Base-by-base conservation (phyloP, 2,113 vertebrate species). In the Cochlearius cochlearius region DNA sequence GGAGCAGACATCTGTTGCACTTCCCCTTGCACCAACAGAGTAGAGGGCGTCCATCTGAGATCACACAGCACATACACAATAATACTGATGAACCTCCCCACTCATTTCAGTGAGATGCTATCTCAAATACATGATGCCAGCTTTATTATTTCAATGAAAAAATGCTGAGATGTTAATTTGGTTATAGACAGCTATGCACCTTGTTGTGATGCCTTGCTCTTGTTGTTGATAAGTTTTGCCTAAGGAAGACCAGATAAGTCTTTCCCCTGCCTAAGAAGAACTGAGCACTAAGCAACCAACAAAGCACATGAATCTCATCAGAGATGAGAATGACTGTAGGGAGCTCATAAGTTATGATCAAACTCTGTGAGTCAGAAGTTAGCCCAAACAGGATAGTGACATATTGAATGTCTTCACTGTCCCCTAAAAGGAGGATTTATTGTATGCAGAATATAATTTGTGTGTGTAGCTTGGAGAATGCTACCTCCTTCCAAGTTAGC, bases 41-140 rank as follows among this genome's bases (percentile, higher is more conserved):
- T 9, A 30, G 12, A 89, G 11, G 4, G 27, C 45, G 27, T 69
- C 22, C 39, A 18, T n/a, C 39, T 56, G 47, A 47, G 29, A 21
- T 59, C n/a, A 43, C 13, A 34, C 16, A 80, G 50, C 45, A 56
- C 0, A 0, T 39, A 22, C 7, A 29, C 10, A 59, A 19, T 58
- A 56, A 56, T 36, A 18, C 8, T 14, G 32, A 55, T 38, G 17
- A 81, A 36, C 21, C 15, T 53, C 71, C 6, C 17, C 30, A 16
- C 50, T 78, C 18, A 17, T 74, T 56, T 78, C 38, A 30, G 20
- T 66, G 41, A 72, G 36, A 19, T 3, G 12, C 6, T 73, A 10
- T 71, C 79, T 79, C 45, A 76, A 76, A 63, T 27, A 76, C 27
- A 18, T 30, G 7, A 36, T 55, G 55, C 26, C 55, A 73, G 55